Conservation (phyloP, 2,113 vertebrate species). For the Uria lomvia region DNA sequence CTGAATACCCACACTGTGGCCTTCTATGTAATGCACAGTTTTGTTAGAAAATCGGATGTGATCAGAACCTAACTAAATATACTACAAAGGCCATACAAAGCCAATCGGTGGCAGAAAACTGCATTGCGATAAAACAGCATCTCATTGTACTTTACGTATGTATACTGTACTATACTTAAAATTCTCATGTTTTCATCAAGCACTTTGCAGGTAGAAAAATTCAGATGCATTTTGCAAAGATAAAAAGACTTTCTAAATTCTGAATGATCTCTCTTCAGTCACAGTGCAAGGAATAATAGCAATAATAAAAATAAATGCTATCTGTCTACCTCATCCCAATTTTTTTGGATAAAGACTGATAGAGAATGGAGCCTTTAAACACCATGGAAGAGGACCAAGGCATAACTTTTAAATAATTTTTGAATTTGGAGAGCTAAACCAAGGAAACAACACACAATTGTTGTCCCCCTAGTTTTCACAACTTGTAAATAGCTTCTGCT, state of each 20-base stretch:
- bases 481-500: not conserved
- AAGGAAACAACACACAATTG: not conserved
- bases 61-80: not conserved
- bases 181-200: not conserved
- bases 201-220: not conserved
- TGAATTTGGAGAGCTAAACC: not conserved
- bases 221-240: not conserved
- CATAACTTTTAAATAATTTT: not conserved
- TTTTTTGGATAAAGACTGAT: not conserved
- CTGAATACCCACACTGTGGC: not conserved
- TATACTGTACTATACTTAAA: not conserved
- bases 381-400: not conserved
- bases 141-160: not conserved
- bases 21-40: accelerated
- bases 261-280: not conserved
- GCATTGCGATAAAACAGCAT: not conserved
- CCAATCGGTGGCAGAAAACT: not conserved
- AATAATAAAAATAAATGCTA: not conserved
- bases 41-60: not conserved
- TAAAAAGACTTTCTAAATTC: not conserved
- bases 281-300: not conserved
- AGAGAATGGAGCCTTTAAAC: not conserved
- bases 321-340: not conserved
- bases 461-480: not conserved
- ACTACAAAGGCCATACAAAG: not conserved